Percentiles rank a stretch among this genome's conserved stretches.
phyloP scores from a whole-genome alignment of 2,888 invertebrate genomes.

The Napeogenes sylphis region DNA sequence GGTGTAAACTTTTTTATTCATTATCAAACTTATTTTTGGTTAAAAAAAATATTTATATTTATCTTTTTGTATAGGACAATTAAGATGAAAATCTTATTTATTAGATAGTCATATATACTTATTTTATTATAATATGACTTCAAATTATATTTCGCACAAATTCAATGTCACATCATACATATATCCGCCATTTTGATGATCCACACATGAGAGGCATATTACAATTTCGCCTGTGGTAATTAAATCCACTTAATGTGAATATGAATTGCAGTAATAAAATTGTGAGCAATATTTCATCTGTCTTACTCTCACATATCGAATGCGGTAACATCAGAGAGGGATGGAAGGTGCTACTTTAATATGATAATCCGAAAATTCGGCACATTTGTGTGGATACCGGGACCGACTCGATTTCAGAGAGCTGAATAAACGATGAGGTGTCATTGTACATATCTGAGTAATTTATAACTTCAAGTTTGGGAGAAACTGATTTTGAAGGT shows the following conservation, averaged over 20 bases:
- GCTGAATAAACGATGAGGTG: conserved; percentile 64
- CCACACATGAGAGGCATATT: conserved; percentile 19
- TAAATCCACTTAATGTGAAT: conserved; percentile 29
- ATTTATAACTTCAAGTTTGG: conserved; percentile 34
- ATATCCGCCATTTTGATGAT: conserved; percentile 10
- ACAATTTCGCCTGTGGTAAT: conserved; percentile 26
- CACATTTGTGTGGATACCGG: conserved; percentile 51
- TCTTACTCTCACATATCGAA: conserved; percentile 25
- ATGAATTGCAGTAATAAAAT: conserved; percentile 33
- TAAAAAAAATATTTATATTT: too few species aligned
- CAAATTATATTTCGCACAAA: conserved; percentile 8
- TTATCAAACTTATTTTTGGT: too few species aligned
- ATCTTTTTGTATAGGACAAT: too few species aligned
- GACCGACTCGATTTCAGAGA: conserved; percentile 46
- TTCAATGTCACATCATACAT: background rate
- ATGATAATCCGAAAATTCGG: conserved; percentile 68
- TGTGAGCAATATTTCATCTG: conserved; percentile 17
- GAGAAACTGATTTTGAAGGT: conserved; percentile 31
- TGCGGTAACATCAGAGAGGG: conserved; percentile 32
- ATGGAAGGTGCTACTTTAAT: conserved; percentile 56
- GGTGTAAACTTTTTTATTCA: too few species aligned
- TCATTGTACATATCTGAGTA: conserved; percentile 48
- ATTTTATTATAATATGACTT: conserved; percentile 4
- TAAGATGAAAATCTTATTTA: too few species aligned
- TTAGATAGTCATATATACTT: background rate